phyloP scores from a whole-genome alignment of 2,113 vertebrate species.

The pig (Sus scrofa) region T2T-Sscrofa CM000824.6:137298501-137299000 shows the following conservation, averaged over 20 bases:
- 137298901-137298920: not conserved
- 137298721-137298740: not conserved
- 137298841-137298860: not conserved
- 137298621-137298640: not conserved
- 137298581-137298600: not conserved
- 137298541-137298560: not conserved
- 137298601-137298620: not conserved
- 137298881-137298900: not conserved
- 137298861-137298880: not conserved
- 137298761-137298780: not conserved
- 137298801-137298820: not conserved
- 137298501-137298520: not conserved
- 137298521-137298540: too few species aligned
- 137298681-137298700: not conserved
- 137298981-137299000: not conserved
- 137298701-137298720: not conserved
- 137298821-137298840: not conserved
- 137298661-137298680: not conserved
- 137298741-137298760: not conserved
- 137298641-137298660: not conserved
- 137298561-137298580: not conserved
- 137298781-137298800: not conserved
- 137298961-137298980: not conserved
- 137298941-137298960: not conserved
- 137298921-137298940: not conserved